Base-by-base conservation (phyloP, 2,797 vertebrate genomes). In the Ctenochaetus hawaiiensis region DNA sequence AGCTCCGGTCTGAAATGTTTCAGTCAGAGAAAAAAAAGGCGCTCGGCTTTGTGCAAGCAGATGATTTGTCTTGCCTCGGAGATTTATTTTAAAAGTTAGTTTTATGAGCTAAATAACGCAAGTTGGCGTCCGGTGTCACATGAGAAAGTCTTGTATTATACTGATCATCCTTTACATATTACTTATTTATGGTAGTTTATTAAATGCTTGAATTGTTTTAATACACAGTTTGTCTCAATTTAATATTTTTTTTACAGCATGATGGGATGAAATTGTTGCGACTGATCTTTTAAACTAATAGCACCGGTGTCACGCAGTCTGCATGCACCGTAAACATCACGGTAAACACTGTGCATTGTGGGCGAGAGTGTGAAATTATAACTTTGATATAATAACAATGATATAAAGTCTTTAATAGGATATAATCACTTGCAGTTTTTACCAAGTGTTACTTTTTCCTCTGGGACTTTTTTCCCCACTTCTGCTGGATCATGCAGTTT, bases 401-500 rank as follows among this genome's bases (percentile, higher is more conserved):
- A 51, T 8, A 22, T 7, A 45, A 56, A 6, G n/a, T 23, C 26
- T 67, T 2, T 4, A 8, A 58, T 75, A 49, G 11, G 47, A 22
- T 68, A n/a, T 54, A 67, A 75, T 65, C 45, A 43, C 45, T 16
- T 20, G 1, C 16, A 30, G 65, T 30, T 26, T 73, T 58, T 13
- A 72, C 70, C 23, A 52, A 37, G 26, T 18, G 20, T 14, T 14
- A 18, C 14, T 68, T 34, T 73, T 54, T 75, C 61, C 67, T 80
- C 64, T 78, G 78, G 49, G 78, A 82, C 52, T 43, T 22, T 84
- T 72, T 34, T n/a, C n/a, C n/a, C 30, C 61, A 22, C 66, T 74
- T 11, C 22, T 67, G 71, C 58, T 65, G 77, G 48, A 67, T 76
- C 44, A 78, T 81, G 60, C 81, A 83, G 1, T 71, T 77, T 83